phyloP scores from a whole-genome alignment of 2,113 vertebrate genomes.

The Mola mola region DNA sequence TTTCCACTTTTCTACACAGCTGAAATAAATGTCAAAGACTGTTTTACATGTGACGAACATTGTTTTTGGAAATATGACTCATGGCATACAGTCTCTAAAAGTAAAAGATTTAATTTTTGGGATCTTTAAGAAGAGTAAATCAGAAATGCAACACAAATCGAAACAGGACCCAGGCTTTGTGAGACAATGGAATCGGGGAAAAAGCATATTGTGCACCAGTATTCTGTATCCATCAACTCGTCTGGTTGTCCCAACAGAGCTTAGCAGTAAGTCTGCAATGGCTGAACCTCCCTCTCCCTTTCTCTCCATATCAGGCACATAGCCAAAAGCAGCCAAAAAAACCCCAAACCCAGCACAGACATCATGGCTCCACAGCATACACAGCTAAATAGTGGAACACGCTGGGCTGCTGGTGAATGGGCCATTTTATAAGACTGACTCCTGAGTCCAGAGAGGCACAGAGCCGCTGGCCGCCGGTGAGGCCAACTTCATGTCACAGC shows the following conservation, averaged over 20 bases:
- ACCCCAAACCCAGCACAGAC: slow-evolving; percentile 72
- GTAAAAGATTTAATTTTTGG: too few species aligned
- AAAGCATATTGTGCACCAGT: too few species aligned
- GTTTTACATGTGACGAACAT: too few species aligned
- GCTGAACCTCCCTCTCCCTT: slow-evolving; percentile 5
- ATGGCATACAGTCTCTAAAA: too few species aligned
- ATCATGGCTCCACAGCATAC: slow-evolving; percentile 78
- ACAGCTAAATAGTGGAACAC: slow-evolving; percentile 61
- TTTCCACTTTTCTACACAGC: too few species aligned
- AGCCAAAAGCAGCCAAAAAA: slow-evolving; percentile 51
- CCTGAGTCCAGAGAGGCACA: slow-evolving; percentile 43
- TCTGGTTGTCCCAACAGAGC: slow-evolving; percentile 36
- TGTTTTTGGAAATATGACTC: too few species aligned
- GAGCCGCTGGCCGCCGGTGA: slow-evolving; percentile 4
- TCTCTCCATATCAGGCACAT: slow-evolving; percentile 39
- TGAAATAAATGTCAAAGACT: too few species aligned
- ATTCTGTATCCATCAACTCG: too few species aligned
- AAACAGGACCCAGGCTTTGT: too few species aligned
- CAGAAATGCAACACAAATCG: too few species aligned
- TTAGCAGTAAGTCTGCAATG: slow-evolving; percentile 40
- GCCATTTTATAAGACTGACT: slow-evolving; percentile 53
- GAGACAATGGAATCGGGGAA: too few species aligned
- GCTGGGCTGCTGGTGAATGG: slow-evolving; percentile 61
- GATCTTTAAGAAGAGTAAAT: too few species aligned
- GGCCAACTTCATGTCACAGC: slow-evolving; percentile 37